A percentile compares a stretch with the other conserved stretches of the same genome.
Evolutionary conservation across 2,888 invertebrate species (phyloP).

Genomic region (Drosophila anceps): DNA sequence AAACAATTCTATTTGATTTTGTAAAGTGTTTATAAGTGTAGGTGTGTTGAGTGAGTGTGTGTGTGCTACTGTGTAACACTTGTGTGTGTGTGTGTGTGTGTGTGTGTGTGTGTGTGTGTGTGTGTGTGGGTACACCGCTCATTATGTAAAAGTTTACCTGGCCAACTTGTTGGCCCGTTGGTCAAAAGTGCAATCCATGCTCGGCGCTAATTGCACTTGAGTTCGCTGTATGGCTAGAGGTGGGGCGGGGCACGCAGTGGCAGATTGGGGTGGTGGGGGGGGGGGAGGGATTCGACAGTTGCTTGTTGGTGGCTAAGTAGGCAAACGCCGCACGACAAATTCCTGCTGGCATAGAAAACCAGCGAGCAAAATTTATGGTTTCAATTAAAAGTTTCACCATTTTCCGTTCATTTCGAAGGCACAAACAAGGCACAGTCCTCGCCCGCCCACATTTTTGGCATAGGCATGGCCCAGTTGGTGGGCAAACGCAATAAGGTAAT

Average conservation of each 20-base stretch:
- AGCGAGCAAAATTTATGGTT: slow-evolving; percentile 82
- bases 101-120: not conserved
- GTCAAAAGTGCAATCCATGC: slow-evolving; percentile 69
- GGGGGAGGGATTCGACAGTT: not conserved
- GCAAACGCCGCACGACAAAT: slow-evolving; percentile 65
- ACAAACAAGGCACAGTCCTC: slow-evolving; percentile 64
- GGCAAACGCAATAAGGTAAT: slow-evolving; percentile 72
- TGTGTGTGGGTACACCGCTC: slow-evolving; percentile 1
- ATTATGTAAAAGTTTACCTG: slow-evolving; percentile 52
- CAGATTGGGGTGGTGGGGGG: not conserved
- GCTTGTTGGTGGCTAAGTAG: slow-evolving; percentile 39
- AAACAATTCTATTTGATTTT: slow-evolving; percentile 1
- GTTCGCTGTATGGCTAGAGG: slow-evolving; percentile 3
- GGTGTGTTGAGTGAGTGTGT: not conserved
- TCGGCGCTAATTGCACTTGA: slow-evolving; percentile 67
- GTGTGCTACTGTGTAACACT: too few species aligned
- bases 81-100: not conserved
- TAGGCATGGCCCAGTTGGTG: slow-evolving; percentile 35
- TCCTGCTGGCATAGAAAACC: slow-evolving; percentile 64
- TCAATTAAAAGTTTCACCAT: slow-evolving; percentile 83
- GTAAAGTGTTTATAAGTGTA: not conserved
- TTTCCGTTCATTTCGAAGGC: slow-evolving; percentile 74
- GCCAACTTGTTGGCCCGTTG: slow-evolving; percentile 47
- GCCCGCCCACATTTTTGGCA: slow-evolving; percentile 25
- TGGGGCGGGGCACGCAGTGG: not conserved